Base-by-base conservation (phyloP, 2,888 invertebrate genomes). In the Cephus nigrinus region DNA sequence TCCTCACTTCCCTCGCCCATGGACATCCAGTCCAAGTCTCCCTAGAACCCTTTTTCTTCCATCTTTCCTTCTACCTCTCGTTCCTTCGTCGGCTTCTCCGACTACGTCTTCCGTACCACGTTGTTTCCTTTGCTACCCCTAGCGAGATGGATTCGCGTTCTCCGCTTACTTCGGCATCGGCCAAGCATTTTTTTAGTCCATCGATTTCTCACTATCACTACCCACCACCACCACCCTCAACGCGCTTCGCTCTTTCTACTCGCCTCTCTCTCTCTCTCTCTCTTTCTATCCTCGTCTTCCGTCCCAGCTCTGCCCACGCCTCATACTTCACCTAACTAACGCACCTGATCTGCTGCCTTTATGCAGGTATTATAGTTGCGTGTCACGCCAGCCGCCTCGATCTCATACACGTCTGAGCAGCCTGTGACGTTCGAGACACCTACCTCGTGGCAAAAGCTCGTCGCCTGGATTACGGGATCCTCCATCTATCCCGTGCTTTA, bases 141-240 rank as follows among this genome's bases (percentile, higher is more conserved):
- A 83, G 83, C 83, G 88, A 55, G 9, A 23, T 55, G 23, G 23
- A 88, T 87, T 88, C 88, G 87, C 84, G 86, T 88, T 86, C 86
- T 86, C 84, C 85, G 83, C 84, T 85, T 84, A 87, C 89, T 88
- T 88, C 83, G 86, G 85, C 86, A 86, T 87, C 88, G 86, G 84
- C 84, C 85, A 84, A 84, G 87, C 86, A 86, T 86, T 87, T 87
- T 86, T 86, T 86, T 86, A 85, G 85, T 83, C 76, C 68, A 80
- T 80, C 82, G 82, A 80, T 81, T 83, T 80, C 77, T 75, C 77
- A 78, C 55, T 40, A 69, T 69, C 4, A 30, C 33, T 80, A 77
- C 55, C 55, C 23, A 55, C 23, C 23, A 55, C 55, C 9, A 23
- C 2, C 9, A 55, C 23, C 55, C 23, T 55, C 9, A 55, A 9